Evolutionary conservation across 2,113 vertebrate species (phyloP).

Genomic region (Turdus rufiventris): DNA sequence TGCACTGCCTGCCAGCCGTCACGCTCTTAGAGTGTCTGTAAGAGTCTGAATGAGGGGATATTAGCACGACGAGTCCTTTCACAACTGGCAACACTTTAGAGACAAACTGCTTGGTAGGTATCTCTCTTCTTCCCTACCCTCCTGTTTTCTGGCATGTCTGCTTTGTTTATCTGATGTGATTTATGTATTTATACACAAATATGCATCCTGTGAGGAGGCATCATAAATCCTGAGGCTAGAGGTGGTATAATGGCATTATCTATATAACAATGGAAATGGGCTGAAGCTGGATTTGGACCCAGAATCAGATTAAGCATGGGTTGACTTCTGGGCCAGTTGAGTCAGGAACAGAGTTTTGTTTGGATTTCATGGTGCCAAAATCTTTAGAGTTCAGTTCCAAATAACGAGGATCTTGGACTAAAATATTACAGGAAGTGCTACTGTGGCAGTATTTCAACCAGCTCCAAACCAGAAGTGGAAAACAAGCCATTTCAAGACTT

Average conservation of each 20-base stretch:
- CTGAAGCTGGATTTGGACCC: slow-evolving; percentile 48
- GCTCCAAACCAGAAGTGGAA: slow-evolving; percentile 66
- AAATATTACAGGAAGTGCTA: slow-evolving; percentile 52
- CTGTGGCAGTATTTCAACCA: slow-evolving; percentile 65
- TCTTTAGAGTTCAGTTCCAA: slow-evolving; percentile 57
- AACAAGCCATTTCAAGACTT: slow-evolving; percentile 63
- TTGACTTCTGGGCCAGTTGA: slow-evolving; percentile 51
- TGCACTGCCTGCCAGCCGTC: slow-evolving; percentile 69
- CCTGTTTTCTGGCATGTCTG: slow-evolving; percentile 58
- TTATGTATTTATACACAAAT: slow-evolving; percentile 67
- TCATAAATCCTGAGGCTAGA: slow-evolving; percentile 59
- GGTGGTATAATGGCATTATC: slow-evolving; percentile 32
- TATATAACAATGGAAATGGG: slow-evolving; percentile 27
- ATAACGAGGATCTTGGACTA: slow-evolving; percentile 64
- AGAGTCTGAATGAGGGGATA: slow-evolving; percentile 66
- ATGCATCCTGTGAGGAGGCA: slow-evolving; percentile 43
- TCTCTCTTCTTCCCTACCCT: slow-evolving; percentile 49
- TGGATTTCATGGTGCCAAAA: slow-evolving; percentile 49
- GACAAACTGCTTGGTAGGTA: slow-evolving; percentile 65
- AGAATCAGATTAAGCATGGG: slow-evolving; percentile 39
- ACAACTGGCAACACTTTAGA: slow-evolving; percentile 70
- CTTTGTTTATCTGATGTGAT: slow-evolving; percentile 72
- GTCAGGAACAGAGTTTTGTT: slow-evolving; percentile 51
- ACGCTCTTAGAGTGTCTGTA: slow-evolving; percentile 65
- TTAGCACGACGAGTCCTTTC: slow-evolving; percentile 71